phyloP scores from a whole-genome alignment of 2,797 vertebrate genomes.

The Artibeus lituratus region DNA sequence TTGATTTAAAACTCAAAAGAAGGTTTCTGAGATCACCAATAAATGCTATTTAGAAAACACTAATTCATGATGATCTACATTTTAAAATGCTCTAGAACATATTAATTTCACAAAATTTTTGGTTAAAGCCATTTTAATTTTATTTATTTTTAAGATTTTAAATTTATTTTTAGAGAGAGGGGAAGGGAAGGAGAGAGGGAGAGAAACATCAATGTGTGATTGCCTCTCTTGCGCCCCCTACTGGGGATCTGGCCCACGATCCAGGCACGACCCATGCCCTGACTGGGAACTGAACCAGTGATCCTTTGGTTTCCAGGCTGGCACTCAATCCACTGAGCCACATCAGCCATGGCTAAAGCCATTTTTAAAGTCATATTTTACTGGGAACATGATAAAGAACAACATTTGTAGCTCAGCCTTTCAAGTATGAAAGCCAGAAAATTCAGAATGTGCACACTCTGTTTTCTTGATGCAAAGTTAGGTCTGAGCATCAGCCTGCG shows the following conservation, averaged over 20 bases:
- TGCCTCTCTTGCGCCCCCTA: too few relatives aligned
- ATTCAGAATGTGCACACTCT: background rate
- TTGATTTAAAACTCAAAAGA: constrained; percentile 49
- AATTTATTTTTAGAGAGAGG: too few relatives aligned
- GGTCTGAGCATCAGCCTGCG: background rate
- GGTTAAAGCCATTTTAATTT: background rate
- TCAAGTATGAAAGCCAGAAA: constrained; percentile 38
- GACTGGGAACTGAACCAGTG: too few relatives aligned
- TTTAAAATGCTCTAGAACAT: constrained; percentile 1
- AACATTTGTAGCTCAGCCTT: background rate
- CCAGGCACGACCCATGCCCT: too few relatives aligned
- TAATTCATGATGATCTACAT: constrained; percentile 3
- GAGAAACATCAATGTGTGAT: too few relatives aligned
- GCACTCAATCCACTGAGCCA: too few relatives aligned
- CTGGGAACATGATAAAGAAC: constrained; percentile 4
- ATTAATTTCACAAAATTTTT: constrained; percentile 41
- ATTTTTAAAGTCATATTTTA: constrained; percentile 25
- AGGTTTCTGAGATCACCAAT: background rate
- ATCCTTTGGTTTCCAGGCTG: too few relatives aligned
- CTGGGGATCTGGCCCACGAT: too few relatives aligned
- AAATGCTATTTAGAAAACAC: constrained; percentile 48
- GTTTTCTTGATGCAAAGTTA: constrained; percentile 40
- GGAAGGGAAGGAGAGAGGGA: too few relatives aligned
- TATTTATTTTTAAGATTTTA: background rate
- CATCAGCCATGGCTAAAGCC: background rate